These are phyloP conservation scores for Holothuria leucospilota DNA, from an alignment of 53 echinoderm and acorn worm genomes.

Conservation along the genomic window DNA sequence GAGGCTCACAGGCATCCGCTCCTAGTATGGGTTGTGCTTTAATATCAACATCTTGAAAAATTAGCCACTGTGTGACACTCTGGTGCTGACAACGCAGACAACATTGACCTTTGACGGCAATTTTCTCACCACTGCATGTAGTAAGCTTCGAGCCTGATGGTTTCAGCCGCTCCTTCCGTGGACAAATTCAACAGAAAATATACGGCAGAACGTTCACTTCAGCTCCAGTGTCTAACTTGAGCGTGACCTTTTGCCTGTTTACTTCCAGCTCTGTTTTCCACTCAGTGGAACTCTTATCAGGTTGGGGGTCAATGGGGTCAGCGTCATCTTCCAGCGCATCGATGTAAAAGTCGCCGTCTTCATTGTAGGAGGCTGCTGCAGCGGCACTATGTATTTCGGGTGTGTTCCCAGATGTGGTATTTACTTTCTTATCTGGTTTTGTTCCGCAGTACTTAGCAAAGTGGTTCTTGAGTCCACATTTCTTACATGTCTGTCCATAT, in stretches of 20 bases:
- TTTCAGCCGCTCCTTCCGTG: not conserved
- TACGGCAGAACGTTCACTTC: conserved; percentile 65
- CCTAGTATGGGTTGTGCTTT: conserved; percentile 46
- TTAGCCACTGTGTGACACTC: not conserved
- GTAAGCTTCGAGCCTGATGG: conserved; percentile 5
- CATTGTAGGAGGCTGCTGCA: no score
- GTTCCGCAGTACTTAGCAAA: not conserved
- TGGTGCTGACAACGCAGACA: not conserved
- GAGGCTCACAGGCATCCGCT: conserved; percentile 23
- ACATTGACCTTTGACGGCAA: conserved; percentile 20
- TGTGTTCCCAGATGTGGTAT: conserved; percentile 4
- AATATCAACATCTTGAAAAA: conserved; percentile 50
- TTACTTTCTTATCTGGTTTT: not conserved
- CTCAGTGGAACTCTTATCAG: conserved; percentile 6
- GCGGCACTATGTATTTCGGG: not conserved
- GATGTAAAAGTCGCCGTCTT: conserved; percentile 18
- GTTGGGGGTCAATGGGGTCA: not conserved
- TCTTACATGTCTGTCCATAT: conserved; percentile 16
- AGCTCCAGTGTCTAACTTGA: conserved; percentile 71
- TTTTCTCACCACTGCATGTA: conserved; percentile 56
- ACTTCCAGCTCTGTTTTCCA: conserved; percentile 38
- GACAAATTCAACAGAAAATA: conserved; percentile 18
- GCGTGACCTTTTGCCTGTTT: conserved; percentile 25
- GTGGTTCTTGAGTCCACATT: conserved; percentile 16
- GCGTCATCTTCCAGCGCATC: not conserved